phyloP scores from a whole-genome alignment of 2,797 vertebrate genomes.

The Trematomus bernacchii region DNA sequence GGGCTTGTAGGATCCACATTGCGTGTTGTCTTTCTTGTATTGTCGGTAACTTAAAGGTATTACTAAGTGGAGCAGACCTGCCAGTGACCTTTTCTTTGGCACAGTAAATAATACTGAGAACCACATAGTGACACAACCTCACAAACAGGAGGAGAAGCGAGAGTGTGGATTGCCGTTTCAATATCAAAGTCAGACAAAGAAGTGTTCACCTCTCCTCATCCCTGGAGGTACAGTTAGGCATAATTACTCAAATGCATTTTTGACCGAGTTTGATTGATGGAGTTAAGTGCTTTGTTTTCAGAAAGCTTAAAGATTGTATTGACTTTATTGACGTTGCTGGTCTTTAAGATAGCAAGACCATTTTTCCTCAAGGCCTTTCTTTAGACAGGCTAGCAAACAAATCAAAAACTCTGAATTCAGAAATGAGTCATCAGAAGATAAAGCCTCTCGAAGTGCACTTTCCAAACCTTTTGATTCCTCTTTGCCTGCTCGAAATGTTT shows the following conservation, averaged over 20 bases:
- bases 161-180: not conserved
- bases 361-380: not conserved
- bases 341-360: not conserved
- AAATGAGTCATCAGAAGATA: slow-evolving; percentile 27
- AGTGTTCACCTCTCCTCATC: not conserved
- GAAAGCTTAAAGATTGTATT: not conserved
- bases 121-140: not conserved
- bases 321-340: not conserved
- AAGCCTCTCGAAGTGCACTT: not conserved
- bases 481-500: slow-evolving; percentile 2
- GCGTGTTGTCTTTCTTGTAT: not conserved
- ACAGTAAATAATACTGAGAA: not conserved
- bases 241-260: not conserved
- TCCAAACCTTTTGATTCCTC: not conserved
- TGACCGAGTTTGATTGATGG: not conserved
- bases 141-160: slow-evolving; percentile 1
- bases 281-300: slow-evolving; percentile 4
- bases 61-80: not conserved
- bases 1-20: slow-evolving; percentile 9
- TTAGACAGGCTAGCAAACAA: slow-evolving; percentile 1
- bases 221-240: not conserved
- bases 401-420: slow-evolving; percentile 13
- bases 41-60: not conserved
- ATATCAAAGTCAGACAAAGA: not conserved
- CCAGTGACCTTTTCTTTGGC: not conserved